A percentile compares a stretch with the other conserved stretches of the same genome.
phyloP scores from a whole-genome alignment of 2,797 vertebrate species.

The Aotus griseimembra region DNA sequence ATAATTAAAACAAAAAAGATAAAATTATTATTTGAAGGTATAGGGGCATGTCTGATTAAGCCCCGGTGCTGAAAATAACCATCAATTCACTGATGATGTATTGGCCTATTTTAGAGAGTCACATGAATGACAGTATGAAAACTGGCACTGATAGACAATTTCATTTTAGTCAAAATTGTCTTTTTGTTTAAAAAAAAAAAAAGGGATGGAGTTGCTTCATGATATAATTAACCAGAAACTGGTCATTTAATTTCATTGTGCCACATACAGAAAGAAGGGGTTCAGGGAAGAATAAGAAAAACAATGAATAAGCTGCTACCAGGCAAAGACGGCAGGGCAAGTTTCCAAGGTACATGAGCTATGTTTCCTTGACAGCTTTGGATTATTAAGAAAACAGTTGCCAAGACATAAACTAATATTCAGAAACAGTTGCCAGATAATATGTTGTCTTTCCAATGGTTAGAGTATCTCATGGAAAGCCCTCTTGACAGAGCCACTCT shows the following conservation, averaged over 20 bases:
- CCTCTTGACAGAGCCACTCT: slow-evolving; percentile 31
- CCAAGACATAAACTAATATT: slow-evolving; percentile 60
- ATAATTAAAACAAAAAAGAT: slow-evolving; percentile 29
- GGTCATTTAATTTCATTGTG: neutral
- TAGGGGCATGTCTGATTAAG: slow-evolving; percentile 24
- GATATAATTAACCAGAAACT: slow-evolving; percentile 37
- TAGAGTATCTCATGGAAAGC: neutral
- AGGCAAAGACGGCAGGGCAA: neutral
- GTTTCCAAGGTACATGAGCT: neutral
- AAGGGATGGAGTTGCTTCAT: neutral
- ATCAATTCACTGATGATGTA: neutral
- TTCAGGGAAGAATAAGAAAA: neutral
- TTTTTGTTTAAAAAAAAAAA: neutral
- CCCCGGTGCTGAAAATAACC: neutral
- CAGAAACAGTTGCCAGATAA: slow-evolving; percentile 50
- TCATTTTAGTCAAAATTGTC: slow-evolving; percentile 37
- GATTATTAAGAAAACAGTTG: slow-evolving; percentile 66
- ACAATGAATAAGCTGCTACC: neutral
- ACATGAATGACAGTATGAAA: neutral
- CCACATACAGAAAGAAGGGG: neutral
- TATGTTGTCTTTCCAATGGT: slow-evolving; percentile 37
- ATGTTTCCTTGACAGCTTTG: slow-evolving; percentile 54
- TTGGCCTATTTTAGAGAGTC: neutral
- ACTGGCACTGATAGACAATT: neutral
- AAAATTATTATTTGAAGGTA: slow-evolving; percentile 22